Base-by-base conservation (phyloP, 1,140 invertebrate genomes). In the Scaptomyza graminum region DNA sequence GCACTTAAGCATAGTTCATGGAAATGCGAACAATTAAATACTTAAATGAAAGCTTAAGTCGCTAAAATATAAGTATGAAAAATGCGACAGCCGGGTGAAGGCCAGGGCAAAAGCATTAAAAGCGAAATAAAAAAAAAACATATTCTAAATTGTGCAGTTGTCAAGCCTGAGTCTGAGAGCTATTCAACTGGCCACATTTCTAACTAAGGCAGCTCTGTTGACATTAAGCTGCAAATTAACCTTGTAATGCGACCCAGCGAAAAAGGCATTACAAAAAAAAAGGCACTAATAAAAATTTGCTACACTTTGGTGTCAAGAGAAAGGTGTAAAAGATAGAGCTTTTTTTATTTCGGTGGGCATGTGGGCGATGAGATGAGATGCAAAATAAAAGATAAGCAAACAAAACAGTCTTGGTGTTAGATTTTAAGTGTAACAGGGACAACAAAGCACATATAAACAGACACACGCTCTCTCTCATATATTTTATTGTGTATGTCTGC, bases 401-500 rank as follows among this genome's bases (percentile, higher is more conserved):
- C 76, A 87, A 87, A 88, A 34, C 83, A 79, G 79, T 73, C 76
- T 88, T 83, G 79, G 83, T 88, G 83, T 87, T 88, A 88, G 83
- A 79, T 88, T 88, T 88, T 88, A 88, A 88, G 83, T 88, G 83
- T 88, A 83, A 89, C 83, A 89, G 83, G 84, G 84, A 89, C 79
- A 88, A 88, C 83, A 83, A 50, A 3, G n/a, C 44, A 69, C 15
- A 57, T 39, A 50, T 43, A 47, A 15, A 22, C 16, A 47, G 37
- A 52, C 51, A 76, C 52, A n/a, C 52, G 37, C 39, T 52, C 28
- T 3, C 13, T 7, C 12, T n/a, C n/a, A n/a, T n/a, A 34, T 31
- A 57, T 9, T 9, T 34, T 34, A 37, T 68, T 46, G 57, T 50
- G 28, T 64, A 56, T 61, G 49, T 71, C 7, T 34, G 31, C 62